Base-by-base conservation (phyloP, 1,140 invertebrate species). In the Drosophila nannoptera region DNA sequence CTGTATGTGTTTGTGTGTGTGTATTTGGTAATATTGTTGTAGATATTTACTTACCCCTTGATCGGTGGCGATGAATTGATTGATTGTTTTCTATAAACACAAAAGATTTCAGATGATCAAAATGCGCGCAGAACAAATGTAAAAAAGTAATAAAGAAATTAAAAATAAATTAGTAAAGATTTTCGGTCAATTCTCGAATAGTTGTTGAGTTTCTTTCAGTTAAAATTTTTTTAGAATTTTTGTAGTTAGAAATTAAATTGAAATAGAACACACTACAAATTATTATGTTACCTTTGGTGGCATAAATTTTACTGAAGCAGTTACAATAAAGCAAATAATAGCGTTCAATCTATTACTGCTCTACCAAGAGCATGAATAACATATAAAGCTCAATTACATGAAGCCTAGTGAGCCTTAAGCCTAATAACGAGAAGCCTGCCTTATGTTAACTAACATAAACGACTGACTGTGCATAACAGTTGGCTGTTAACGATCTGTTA, bases 31-130 rank as follows among this genome's bases (percentile, higher is more conserved):
- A 58, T 55, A 33, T 35, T 22, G 22, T 69, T 75, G 65, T 78
- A 73, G 59, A 29, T 12, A 9, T 31, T 49, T 81, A 86, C 81
- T 86, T 86, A 86, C 81, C 81, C 77, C 55, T 86, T 86, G 36
- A 45, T 56, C 63, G 82, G 77, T 53, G 81, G 82, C 81, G 82
- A 86, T 87, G 81, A 87, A 81, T 62, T 86, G 77, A 86, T 81
- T 77, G 81, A 86, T 81, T 86, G 81, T 86, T 86, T 86, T 86
- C 81, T 86, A 86, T 75, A 88, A 83, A 83, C 73, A 72, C 68
- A 87, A 87, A 78, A 31, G 40, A 33, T 58, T 58, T 83, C 69
- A 63, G 78, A 84, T 87, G 77, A 87, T 68, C 77, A 50, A 75
- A 87, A 87, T 84, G 78, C 80, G 69, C 83, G 73, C 67, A 84